Percentiles rank a stretch among this genome's conserved stretches.
These are phyloP conservation scores for Atta cephalotes DNA, from an alignment of 1,140 invertebrate genomes.

Conservation along the genomic window DNA sequence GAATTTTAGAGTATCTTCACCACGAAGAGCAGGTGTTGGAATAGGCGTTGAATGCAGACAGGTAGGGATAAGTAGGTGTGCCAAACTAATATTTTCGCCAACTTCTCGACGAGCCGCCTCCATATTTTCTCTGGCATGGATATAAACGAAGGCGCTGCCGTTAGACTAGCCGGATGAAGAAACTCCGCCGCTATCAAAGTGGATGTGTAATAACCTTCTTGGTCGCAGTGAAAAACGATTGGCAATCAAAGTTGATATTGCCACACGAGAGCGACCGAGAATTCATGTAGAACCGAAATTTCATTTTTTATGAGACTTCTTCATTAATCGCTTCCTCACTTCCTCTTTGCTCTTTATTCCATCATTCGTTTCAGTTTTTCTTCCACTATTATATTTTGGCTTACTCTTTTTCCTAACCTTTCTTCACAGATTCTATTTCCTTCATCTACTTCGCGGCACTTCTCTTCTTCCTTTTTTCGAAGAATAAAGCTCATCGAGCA, in stretches of 20 bases:
- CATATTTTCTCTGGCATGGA: slow-evolving; percentile 47
- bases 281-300: slow-evolving; percentile 38
- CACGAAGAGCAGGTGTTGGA: slow-evolving; percentile 47
- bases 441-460: background rate
- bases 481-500: slow-evolving; percentile 41
- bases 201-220: slow-evolving; percentile 79
- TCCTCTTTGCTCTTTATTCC: background rate
- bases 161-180: slow-evolving; percentile 52
- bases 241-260: slow-evolving; percentile 81
- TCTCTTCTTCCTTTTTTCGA: background rate
- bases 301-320: slow-evolving; percentile 58
- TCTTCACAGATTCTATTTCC: slow-evolving; percentile 37
- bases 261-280: slow-evolving; percentile 36
- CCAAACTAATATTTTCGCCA: slow-evolving; percentile 75
- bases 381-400: background rate
- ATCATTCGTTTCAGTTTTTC: background rate
- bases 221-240: slow-evolving; percentile 78
- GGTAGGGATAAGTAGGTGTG: slow-evolving; percentile 63
- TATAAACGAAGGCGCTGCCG: background rate
- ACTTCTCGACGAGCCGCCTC: slow-evolving; percentile 52
- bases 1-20: background rate
- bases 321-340: slow-evolving; percentile 66
- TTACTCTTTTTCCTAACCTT: background rate
- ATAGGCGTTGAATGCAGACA: slow-evolving; percentile 55
- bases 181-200: slow-evolving; percentile 59